Evolutionary conservation across 1,140 invertebrate genomes (phyloP), one percentile per base, ranked within the genome.

Genomic region (Limonius californicus): DNA sequence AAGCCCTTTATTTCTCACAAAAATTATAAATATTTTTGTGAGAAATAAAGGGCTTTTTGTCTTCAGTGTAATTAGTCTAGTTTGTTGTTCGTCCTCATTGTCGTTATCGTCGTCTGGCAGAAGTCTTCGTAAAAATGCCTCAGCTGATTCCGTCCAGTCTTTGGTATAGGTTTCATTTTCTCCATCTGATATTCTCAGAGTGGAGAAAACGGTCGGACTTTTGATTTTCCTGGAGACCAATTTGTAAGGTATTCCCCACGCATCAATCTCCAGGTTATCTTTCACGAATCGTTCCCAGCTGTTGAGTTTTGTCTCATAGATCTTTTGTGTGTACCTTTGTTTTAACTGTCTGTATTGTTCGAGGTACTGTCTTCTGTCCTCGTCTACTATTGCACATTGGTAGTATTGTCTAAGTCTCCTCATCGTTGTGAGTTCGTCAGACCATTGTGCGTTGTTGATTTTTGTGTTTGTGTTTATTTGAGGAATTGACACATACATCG

Each of bases 201-300:
- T 8, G 16, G 14, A 16, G 12, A 16, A 3, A 15, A 15, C 2
- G 19, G 45, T 2, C 1, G 60, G 32, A 14, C 1, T 45, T 7
- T 11, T 61, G n/a, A n/a, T 61, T 12, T 56, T 20, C n/a, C n/a
- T n/a, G 7, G 1, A 45, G 0, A 35, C 39, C 0, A 61, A 27
- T 47, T 61, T 61, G 35, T 61, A 61, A 15, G 54, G 60, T 16
- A 57, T 35, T 0, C 60, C 60, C 60, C 60, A 45, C 0, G 30
- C 1, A 11, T 61, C 19, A 0, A 20, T 15, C 11, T 7, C 12
- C 16, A 61, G 19, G 12, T 57, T 1, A 14, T 12, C 19, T 3
- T 30, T n/a, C 15, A 61, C 53, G 14, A 61, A 61, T 0, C 9
- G 12, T 8, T 42, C 7, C 50, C 59, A 61, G 16, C 47, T 54